Evolutionary conservation across 30 jellyfish, hydroid and myxozoan species (phyloP), one percentile per base, ranked within the genome.

Genomic region (Sanderia malayensis): DNA sequence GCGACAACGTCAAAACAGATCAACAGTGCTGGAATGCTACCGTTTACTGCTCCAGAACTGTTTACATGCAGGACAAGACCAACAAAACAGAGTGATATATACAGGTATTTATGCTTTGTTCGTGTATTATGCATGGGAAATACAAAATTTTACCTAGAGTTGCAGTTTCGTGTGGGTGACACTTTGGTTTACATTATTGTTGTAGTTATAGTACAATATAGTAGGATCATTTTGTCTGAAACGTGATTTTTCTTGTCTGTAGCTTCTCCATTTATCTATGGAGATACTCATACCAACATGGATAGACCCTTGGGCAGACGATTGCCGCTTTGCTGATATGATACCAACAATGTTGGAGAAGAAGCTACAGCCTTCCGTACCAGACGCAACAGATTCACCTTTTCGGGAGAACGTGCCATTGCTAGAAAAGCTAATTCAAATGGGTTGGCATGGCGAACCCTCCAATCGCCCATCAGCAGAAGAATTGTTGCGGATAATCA

Each of bases 11-110:
- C 8, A 41, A 41, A 15, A 41, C 8, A 15, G 55, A 41, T 41
- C 8, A 41, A 41, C 55, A 15, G 55, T 6, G 55, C 55, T 6
- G 55, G 55, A 41, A 41, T 15, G 11, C 55, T 41, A 41, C 55
- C 55, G 55, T 41, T 41, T 41, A 41, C 55, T 41, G 55, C 55
- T 6, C 55, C 55, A 41, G 55, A 41, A 41, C 15, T 41, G 55
- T 41, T 41, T 15, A 41, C 55, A 6, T 41, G 55, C 15, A 6
- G 55, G 15, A 41, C 55, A 15, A 41, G 15, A 41, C 55, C 55
- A 15, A 41, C 55, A 41, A 41, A 41, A 15, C 55, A 41, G 15
- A 41, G 55, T 41, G 55, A 41, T 41, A 41, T 41, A 8, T 41
- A 41, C 15, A 41, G 55, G 55, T 41, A 41, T 6, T 8, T n/a